Conservation (phyloP, 2,113 vertebrate species). For the Dipodomys merriami region DNA sequence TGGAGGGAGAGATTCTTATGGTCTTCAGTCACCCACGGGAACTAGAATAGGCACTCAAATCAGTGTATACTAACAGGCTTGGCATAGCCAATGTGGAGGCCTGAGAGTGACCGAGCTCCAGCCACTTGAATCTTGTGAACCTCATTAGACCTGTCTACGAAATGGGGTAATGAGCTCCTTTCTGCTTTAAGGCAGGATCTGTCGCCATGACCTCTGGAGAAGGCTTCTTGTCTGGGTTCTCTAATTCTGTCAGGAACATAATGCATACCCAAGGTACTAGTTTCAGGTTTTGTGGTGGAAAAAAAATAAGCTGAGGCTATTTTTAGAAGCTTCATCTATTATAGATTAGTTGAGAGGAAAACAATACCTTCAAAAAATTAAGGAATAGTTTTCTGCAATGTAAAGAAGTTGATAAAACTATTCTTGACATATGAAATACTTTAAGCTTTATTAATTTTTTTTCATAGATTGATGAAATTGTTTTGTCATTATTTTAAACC, state of each 20-base stretch:
- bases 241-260: not conserved
- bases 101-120: not conserved
- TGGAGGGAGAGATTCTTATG: not conserved
- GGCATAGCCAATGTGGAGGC: not conserved
- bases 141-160: not conserved
- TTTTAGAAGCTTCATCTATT: constrained; percentile 15
- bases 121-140: not conserved
- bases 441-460: constrained; percentile 19
- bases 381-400: not conserved
- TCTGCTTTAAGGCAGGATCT: not conserved
- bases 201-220: not conserved
- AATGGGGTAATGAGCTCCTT: constrained; percentile 21
- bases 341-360: not conserved
- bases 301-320: not conserved
- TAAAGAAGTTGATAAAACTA: constrained; percentile 1
- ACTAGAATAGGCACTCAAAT: not conserved
- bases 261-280: not conserved
- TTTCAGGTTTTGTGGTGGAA: not conserved
- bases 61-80: not conserved
- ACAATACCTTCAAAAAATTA: constrained; percentile 16
- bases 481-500: constrained; percentile 24
- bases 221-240: not conserved
- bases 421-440: not conserved
- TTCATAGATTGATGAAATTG: not conserved
- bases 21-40: not conserved